phyloP scores from a whole-genome alignment of 1,140 invertebrate species.

The Acromyrmex charruanus region DNA sequence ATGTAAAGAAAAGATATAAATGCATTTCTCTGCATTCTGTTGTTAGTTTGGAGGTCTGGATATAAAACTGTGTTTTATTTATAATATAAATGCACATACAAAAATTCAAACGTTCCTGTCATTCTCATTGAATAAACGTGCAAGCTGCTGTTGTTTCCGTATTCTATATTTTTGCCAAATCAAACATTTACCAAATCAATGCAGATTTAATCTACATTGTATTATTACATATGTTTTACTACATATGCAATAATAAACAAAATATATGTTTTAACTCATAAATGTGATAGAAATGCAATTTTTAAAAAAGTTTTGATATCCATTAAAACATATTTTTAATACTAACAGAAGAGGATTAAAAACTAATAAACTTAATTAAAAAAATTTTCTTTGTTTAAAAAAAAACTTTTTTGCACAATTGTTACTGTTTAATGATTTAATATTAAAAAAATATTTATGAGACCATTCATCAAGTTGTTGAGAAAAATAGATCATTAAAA shows the following conservation, averaged over 20 bases:
- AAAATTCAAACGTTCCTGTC: constrained; percentile 1
- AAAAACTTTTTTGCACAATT: background rate
- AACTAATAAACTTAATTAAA: background rate
- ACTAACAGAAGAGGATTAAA: background rate
- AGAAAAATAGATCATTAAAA: too few relatives aligned
- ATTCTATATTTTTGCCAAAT: background rate
- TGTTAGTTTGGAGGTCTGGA: background rate
- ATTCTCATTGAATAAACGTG: background rate
- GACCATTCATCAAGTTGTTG: too few relatives aligned
- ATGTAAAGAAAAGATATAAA: constrained; percentile 21
- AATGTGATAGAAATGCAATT: background rate
- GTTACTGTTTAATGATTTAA: background rate
- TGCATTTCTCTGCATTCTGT: background rate
- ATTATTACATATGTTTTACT: background rate
- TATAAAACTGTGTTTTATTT: constrained; percentile 16
- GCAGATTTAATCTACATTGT: constrained; percentile 24
- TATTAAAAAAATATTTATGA: background rate
- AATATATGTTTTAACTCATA: background rate
- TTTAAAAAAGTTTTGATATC: background rate
- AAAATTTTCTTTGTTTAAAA: background rate
- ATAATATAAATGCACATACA: background rate
- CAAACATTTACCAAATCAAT: background rate
- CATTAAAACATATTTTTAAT: constrained; percentile 14
- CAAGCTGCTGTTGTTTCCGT: background rate
- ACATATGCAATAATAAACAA: background rate